Evolutionary conservation across 2,888 invertebrate species (phyloP).

Genomic region (Trypoxylon attenuatum): DNA sequence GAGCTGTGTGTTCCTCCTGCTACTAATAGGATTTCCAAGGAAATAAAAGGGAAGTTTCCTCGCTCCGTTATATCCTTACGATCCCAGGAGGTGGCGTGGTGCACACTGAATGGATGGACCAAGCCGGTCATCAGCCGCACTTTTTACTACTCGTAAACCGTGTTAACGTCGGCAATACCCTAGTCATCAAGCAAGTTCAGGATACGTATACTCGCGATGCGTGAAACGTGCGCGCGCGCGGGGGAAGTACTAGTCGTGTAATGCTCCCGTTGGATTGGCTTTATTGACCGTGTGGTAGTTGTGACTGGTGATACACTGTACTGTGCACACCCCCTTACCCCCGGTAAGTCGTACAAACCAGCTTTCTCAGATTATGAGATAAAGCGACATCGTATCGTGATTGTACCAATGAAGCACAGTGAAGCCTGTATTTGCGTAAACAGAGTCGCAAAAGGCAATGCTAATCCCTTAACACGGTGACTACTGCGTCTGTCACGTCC

Average conservation of each 20-base stretch:
- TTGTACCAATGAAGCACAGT: neutral
- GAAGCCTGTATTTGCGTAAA: too few species aligned
- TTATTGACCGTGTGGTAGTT: constrained; percentile 35
- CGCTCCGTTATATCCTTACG: neutral
- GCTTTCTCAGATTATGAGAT: constrained; percentile 30
- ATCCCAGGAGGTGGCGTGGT: neutral
- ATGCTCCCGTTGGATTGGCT: constrained; percentile 39
- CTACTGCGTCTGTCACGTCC: too few species aligned
- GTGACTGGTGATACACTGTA: constrained; percentile 31
- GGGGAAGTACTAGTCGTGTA: constrained; percentile 11
- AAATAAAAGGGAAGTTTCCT: neutral
- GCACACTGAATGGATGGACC: neutral
- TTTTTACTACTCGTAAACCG: constrained; percentile 52
- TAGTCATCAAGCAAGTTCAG: constrained; percentile 41
- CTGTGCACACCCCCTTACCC: constrained; percentile 20
- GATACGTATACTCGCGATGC: constrained; percentile 30
- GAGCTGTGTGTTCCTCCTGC: neutral
- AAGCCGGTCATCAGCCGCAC: constrained; percentile 2
- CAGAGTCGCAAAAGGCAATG: too few species aligned
- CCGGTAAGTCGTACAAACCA: constrained; percentile 12
- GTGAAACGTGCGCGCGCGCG: constrained; percentile 33
- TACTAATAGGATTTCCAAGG: neutral
- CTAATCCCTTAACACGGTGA: too few species aligned
- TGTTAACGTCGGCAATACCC: constrained; percentile 37
- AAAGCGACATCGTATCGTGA: neutral